Conservation (phyloP, 2,113 vertebrate species). For the Sinocyclocheilus anshuiensis region DNA sequence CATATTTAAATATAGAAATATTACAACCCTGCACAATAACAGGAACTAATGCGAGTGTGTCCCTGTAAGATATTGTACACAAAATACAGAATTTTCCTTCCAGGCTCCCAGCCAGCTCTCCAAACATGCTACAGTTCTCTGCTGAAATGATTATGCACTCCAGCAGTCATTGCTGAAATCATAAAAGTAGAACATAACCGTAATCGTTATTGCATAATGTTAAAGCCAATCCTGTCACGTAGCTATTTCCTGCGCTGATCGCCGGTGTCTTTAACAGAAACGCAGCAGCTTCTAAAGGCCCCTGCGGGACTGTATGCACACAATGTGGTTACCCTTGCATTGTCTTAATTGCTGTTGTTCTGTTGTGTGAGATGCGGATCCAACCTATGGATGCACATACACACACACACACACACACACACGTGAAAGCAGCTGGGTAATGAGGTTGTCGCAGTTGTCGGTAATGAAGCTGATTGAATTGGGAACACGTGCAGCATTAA, state of each 20-base stretch:
- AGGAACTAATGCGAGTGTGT: background rate
- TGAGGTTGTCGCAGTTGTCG: background rate
- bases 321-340: slow-evolving; percentile 26
- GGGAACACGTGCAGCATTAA: slow-evolving; percentile 41
- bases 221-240: slow-evolving; percentile 14
- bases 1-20: background rate
- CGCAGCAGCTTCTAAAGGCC: slow-evolving; percentile 2
- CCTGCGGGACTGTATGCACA: background rate
- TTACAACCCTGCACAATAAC: background rate
- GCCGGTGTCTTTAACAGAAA: background rate
- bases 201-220: slow-evolving; percentile 38
- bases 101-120: slow-evolving; percentile 12
- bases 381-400: background rate
- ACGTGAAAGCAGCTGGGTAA: slow-evolving; percentile 4
- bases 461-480: slow-evolving; percentile 38
- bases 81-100: background rate
- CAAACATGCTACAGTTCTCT: slow-evolving; percentile 31
- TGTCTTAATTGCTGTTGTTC: slow-evolving; percentile 27
- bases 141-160: slow-evolving; percentile 31
- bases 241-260: slow-evolving; percentile 8
- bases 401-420: slow-evolving; percentile 20
- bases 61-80: slow-evolving; percentile 12
- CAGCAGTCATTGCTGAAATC: slow-evolving; percentile 19
- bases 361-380: background rate
- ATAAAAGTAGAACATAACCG: slow-evolving; percentile 7